Evolutionary conservation across 2,888 invertebrate genomes (phyloP).

Genomic region (Ptycholaimellus sp.): DNA sequence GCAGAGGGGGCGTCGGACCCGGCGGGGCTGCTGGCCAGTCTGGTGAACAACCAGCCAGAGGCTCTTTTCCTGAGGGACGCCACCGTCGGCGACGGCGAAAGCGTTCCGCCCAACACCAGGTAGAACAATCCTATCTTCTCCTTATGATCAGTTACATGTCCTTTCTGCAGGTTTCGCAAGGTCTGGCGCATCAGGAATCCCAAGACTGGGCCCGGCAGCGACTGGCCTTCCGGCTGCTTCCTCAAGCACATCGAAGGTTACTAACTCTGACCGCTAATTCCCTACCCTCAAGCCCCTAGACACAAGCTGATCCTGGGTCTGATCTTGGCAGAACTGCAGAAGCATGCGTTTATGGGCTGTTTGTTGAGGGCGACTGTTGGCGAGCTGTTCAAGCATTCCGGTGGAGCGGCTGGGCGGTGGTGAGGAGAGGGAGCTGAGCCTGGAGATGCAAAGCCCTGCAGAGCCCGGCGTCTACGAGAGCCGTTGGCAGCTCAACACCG

Average conservation of each 20-base stretch:
- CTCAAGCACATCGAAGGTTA: slow-evolving; percentile 49
- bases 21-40: slow-evolving; percentile 37
- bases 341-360: not conserved
- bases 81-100: slow-evolving; percentile 50
- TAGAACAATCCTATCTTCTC: too few relatives aligned
- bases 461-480: slow-evolving; percentile 51
- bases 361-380: not conserved
- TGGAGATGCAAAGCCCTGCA: slow-evolving; percentile 55
- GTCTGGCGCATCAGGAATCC: slow-evolving; percentile 66
- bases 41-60: too few relatives aligned
- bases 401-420: slow-evolving; percentile 51
- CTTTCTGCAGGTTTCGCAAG: slow-evolving; percentile 63
- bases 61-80: slow-evolving; percentile 47
- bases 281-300: too few relatives aligned
- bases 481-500: slow-evolving; percentile 66
- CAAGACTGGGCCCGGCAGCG: slow-evolving; percentile 45
- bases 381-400: slow-evolving; percentile 26
- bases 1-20: slow-evolving; percentile 35
- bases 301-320: too few relatives aligned
- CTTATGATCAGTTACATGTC: too few relatives aligned
- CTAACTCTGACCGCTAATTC: too few relatives aligned
- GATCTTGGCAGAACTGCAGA: too few relatives aligned
- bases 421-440: slow-evolving; percentile 47
- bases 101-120: slow-evolving; percentile 45
- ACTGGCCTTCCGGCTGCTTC: slow-evolving; percentile 60